Base-by-base conservation (phyloP, 2,113 vertebrate genomes). In the Hippocampus guttulatus region DNA sequence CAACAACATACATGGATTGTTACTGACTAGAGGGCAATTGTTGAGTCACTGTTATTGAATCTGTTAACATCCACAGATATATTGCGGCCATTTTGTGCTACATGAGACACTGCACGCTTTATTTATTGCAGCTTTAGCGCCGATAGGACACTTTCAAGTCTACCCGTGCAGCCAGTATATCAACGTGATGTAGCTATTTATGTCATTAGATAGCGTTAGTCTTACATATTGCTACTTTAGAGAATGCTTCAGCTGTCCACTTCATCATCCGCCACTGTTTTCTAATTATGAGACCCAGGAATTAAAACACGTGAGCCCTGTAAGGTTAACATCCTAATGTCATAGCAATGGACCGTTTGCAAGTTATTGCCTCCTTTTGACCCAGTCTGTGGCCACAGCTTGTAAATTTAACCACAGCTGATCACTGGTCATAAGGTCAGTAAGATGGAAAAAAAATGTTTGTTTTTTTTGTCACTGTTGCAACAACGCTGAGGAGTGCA, bases 361-460 rank as follows among this genome's bases (percentile, higher is more conserved):
- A 61, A 68, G 45, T 76, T 81, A 75, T 77, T 86, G 79, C 74
- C 67, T 78, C 30, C 21, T 55, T 57, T 64, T 78, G 75, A 82
- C 71, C 74, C 57, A 75, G 61, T 78, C 8, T 6, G 38, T 30
- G 57, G 51, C 73, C 41, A 43, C 5, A 69, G 71, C 64, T 70
- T 54, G 75, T 64, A 75, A 71, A 81, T 81, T 38, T 71, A 79
- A 74, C 64, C 67, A 65, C 75, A 69, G 25, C 38, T 76, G 74
- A 82, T 71, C 15, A 5, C 75, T 75, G 74, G 33, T 38, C 33
- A 38, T 38, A 38, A 38, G 33, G 74, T 80, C 71, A 74, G 21
- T 70, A 76, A 79, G 51, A 41, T 64, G 80, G 18, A 21, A 74
- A 25, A 69, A 72, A 75, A 63, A 61, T 33, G 45, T 47, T 55